Base-by-base conservation (phyloP, 2,888 invertebrate species). In the Dexiosoma caninum region DNA sequence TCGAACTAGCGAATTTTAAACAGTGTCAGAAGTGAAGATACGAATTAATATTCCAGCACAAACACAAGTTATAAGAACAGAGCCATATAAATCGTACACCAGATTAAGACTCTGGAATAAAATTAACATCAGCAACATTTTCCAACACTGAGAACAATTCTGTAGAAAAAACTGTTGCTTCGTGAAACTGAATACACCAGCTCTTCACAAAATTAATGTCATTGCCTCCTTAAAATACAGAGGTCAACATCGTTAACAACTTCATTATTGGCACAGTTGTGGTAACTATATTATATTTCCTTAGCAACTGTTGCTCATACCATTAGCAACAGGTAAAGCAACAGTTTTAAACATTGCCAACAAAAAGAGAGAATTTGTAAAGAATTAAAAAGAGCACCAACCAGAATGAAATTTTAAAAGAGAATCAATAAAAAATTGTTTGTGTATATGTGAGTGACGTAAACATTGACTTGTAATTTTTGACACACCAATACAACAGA, bases 221-320 rank as follows among this genome's bases (percentile, higher is more conserved):
- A 42, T 42, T 19, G 21, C 7, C 16, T 14, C 16, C 30, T 21
- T 30, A 27, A 42, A 10, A 6, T 42, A 55, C 14, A 19, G 19
- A 14, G 14, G 8, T 16, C 5, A 37, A n/a, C n/a, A n/a, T 51
- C 51, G 67, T 59, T 60, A 42, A 8, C 6, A 77, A 67, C 42
- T 40, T 64, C 62, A 46, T 74, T 23, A 67, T 59, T 8, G 12
- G 0, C n/a, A 57, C 40, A 2, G 4, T 5, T 40, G 21, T 9
- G 30, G 27, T 53, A 27, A 42, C 19, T 32, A 21, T 59, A 19
- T 30, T 6, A 19, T 40, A 3, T 46, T 80, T 66, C 53, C 46
- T 78, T 84, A 78, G 83, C 86, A 87, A 86, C 87, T 86, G 88
- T 88, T 87, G 86, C 87, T 86, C 87, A 86, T 80, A 84, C 84